Conservation (phyloP, 2,888 invertebrate genomes). For the Augiades crinisus region DNA sequence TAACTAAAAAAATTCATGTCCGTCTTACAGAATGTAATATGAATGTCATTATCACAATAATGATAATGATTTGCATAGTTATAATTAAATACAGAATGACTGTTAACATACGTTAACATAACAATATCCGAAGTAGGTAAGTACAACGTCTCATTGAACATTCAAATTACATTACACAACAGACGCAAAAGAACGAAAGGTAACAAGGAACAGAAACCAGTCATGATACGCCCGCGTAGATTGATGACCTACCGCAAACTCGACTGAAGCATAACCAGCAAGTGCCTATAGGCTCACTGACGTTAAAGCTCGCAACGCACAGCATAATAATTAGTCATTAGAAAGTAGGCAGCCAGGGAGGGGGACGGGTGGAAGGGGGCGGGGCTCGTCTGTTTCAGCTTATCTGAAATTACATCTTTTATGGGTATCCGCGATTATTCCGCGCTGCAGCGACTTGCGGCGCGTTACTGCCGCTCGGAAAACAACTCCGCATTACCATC, state of each 20-base stretch:
- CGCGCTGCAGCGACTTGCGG: constrained; percentile 78
- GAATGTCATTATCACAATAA: not conserved
- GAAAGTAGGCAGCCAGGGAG: constrained; percentile 74
- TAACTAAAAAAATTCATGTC: no score
- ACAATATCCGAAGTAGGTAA: constrained; percentile 12
- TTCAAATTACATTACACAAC: constrained; percentile 29
- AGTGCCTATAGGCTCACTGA: constrained; percentile 54
- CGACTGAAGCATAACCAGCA: constrained; percentile 48
- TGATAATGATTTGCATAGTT: not conserved
- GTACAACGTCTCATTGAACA: constrained; percentile 17
- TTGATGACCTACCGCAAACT: constrained; percentile 57
- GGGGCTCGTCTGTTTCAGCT: constrained; percentile 80
- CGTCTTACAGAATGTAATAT: no score
- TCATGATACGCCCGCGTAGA: constrained; percentile 46
- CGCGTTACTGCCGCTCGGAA: constrained; percentile 73
- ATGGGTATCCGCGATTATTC: constrained; percentile 82
- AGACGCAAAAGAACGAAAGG: constrained; percentile 27
- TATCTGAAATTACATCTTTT: constrained; percentile 82
- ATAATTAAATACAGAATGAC: not conserved
- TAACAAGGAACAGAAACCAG: constrained; percentile 38
- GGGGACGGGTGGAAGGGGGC: constrained; percentile 51
- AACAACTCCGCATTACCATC: constrained; percentile 74
- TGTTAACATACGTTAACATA: constrained; percentile 5
- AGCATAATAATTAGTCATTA: constrained; percentile 82
- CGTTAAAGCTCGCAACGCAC: constrained; percentile 78